These are phyloP conservation scores for Patella caerulea DNA, from an alignment of 2,888 invertebrate species.

Conservation along the genomic window DNA sequence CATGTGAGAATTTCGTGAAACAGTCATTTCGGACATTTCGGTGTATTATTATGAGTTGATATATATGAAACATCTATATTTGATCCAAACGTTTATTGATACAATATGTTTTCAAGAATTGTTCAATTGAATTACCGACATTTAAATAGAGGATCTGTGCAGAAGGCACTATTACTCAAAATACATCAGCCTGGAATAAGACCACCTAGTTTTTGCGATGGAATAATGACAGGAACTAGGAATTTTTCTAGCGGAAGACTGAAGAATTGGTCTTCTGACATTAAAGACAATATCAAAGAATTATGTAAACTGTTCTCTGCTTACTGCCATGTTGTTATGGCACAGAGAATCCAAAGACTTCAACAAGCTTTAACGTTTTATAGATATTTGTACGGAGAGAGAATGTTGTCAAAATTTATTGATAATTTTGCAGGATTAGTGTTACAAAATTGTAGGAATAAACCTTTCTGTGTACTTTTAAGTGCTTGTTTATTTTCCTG, in stretches of 20 bases:
- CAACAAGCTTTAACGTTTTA: conserved; percentile 56
- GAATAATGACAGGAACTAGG: background rate
- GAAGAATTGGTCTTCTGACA: background rate
- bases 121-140: too few species aligned
- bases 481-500: conserved; percentile 63
- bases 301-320: conserved; percentile 45
- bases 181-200: too few species aligned
- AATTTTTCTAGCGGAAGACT: background rate
- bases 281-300: conserved; percentile 41
- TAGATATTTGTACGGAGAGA: conserved; percentile 56
- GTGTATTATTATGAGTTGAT: too few species aligned
- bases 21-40: too few species aligned
- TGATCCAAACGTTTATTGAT: too few species aligned
- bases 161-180: too few species aligned
- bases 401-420: conserved; percentile 42
- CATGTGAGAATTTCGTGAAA: too few species aligned
- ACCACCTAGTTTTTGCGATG: too few species aligned
- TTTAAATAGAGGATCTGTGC: too few species aligned
- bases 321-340: conserved; percentile 62
- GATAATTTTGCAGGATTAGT: conserved; percentile 38
- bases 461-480: conserved; percentile 42
- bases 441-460: conserved; percentile 24
- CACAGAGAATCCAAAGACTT: conserved; percentile 55
- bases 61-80: too few species aligned
- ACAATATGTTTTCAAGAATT: too few species aligned